A percentile compares a stretch with the other conserved stretches of the same genome.
phyloP scores from a whole-genome alignment of 2,113 vertebrate species.

The Malurus alboscapulatus region DNA sequence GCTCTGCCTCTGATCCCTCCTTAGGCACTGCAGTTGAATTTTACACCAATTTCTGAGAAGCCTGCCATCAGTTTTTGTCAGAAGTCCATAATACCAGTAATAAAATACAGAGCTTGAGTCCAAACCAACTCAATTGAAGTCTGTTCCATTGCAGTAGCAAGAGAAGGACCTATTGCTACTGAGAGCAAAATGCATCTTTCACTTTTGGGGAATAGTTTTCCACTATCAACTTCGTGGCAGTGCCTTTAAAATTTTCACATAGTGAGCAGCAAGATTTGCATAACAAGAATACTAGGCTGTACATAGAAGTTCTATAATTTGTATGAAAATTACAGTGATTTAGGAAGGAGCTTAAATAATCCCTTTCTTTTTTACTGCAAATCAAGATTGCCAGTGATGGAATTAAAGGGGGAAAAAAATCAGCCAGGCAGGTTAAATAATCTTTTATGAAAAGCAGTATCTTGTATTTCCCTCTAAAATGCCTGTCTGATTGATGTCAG shows the following conservation, averaged over 20 bases:
- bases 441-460: neutral
- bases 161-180: neutral
- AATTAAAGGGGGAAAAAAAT: neutral
- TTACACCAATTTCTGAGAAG: neutral
- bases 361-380: neutral
- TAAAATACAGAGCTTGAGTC: neutral
- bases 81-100: neutral
- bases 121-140: neutral
- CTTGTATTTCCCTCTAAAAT: neutral
- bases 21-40: neutral
- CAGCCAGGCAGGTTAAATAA: neutral
- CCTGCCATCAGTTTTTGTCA: neutral
- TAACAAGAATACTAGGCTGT: neutral
- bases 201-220: neutral
- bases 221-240: neutral
- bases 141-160: neutral
- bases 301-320: neutral
- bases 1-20: neutral
- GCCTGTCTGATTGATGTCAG: neutral
- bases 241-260: neutral
- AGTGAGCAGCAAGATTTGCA: neutral
- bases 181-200: neutral
- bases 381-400: neutral
- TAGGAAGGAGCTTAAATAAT: neutral
- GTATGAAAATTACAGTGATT: neutral